Conservation (phyloP, 2,113 vertebrate genomes). For the Onychostoma macrolepis region DNA sequence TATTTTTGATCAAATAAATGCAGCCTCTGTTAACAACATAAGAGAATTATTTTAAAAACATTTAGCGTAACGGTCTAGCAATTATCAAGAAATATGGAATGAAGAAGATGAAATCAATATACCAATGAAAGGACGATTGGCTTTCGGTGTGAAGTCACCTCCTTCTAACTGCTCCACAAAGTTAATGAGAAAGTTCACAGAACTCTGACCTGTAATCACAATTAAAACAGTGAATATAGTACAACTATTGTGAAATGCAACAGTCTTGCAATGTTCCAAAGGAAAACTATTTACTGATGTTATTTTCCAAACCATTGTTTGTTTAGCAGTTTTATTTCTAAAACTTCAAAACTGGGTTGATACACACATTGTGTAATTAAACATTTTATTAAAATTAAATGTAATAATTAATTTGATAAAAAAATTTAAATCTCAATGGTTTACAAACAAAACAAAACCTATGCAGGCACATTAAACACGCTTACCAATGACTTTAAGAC, state of each 20-base stretch:
- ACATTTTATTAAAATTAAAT: background rate
- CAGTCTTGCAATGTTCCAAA: background rate
- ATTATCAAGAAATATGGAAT: background rate
- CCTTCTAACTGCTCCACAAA: constrained; percentile 60
- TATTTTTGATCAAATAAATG: background rate
- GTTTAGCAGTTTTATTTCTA: too few species aligned
- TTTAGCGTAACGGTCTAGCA: background rate
- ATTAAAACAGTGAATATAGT: background rate
- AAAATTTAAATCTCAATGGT: background rate
- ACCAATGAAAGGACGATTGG: background rate
- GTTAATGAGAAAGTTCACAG: constrained; percentile 66
- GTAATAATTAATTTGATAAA: too few species aligned
- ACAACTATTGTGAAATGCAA: background rate
- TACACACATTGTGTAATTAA: background rate
- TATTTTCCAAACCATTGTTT: background rate
- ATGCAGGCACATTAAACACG: background rate
- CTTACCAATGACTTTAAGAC: constrained; percentile 68
- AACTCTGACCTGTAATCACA: constrained; percentile 63
- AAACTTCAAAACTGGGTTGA: background rate
- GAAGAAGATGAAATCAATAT: background rate
- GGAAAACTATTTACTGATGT: background rate
- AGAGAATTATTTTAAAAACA: background rate
- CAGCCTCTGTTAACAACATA: background rate
- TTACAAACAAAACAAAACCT: background rate
- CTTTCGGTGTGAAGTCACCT: background rate